phyloP scores from a whole-genome alignment of 2,797 vertebrate genomes.

The Falco rusticolus region DNA sequence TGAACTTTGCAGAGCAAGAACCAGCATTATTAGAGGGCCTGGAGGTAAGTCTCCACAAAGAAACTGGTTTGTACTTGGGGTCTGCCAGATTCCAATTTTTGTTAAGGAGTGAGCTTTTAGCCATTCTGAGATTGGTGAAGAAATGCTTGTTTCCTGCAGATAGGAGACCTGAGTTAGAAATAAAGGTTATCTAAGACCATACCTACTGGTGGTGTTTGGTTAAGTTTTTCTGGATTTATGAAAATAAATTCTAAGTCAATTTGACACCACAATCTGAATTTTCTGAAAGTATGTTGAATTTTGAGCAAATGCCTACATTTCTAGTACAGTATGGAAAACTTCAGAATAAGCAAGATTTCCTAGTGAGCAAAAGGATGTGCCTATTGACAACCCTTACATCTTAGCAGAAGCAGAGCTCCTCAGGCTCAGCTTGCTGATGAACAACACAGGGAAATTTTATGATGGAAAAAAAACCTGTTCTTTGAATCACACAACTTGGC shows the following conservation, averaged over 20 bases:
- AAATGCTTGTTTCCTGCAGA: background rate
- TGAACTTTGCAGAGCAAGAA: background rate
- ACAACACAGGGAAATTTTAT: background rate
- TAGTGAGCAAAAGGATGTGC: background rate
- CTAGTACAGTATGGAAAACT: background rate
- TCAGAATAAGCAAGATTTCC: background rate
- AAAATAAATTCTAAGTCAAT: background rate
- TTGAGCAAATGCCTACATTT: background rate
- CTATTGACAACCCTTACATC: background rate
- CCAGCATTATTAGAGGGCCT: fast-evolving
- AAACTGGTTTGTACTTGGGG: background rate
- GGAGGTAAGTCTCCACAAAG: background rate
- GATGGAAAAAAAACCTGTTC: background rate
- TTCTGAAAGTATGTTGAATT: background rate
- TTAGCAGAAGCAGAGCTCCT: background rate
- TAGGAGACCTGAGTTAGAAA: background rate
- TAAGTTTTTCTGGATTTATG: background rate
- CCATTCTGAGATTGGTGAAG: background rate
- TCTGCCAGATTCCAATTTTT: background rate
- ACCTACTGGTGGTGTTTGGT: background rate
- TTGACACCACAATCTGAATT: background rate
- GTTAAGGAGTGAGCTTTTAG: background rate
- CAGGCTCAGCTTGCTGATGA: background rate
- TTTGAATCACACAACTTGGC: background rate
- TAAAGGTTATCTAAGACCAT: background rate